phyloP scores from a whole-genome alignment of 2,888 invertebrate species.

The Noctua fimbriata region DNA sequence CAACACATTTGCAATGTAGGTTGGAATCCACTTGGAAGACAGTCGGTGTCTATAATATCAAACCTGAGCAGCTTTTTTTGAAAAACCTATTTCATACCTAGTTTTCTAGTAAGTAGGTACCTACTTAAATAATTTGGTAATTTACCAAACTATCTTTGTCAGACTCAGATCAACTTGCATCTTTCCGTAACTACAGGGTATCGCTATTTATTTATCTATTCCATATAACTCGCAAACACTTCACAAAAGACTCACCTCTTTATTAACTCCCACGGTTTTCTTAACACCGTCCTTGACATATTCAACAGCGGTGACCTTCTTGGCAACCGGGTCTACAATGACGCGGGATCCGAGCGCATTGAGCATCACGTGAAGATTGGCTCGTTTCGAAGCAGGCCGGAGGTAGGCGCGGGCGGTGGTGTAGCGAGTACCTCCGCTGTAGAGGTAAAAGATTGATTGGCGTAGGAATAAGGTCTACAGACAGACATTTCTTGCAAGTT shows the following conservation, averaged over 20 bases:
- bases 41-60: background rate
- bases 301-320: conserved; percentile 91
- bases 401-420: conserved; percentile 92
- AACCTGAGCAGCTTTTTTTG: background rate
- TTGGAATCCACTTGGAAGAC: background rate
- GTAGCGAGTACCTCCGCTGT: conserved; percentile 91
- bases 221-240: background rate
- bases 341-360: conserved; percentile 91
- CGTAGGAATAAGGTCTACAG: background rate
- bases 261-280: conserved; percentile 85
- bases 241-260: conserved; percentile 77
- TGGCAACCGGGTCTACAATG: conserved; percentile 85
- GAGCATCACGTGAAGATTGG: conserved; percentile 91
- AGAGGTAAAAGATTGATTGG: conserved; percentile 24
- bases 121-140: background rate
- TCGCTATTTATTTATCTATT: background rate
- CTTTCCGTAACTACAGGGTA: background rate
- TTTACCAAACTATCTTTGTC: background rate
- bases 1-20: background rate
- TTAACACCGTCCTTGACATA: conserved; percentile 89
- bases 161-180: background rate
- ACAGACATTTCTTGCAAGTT: background rate
- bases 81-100: background rate
- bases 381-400: conserved; percentile 89
- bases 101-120: background rate